These are phyloP conservation scores for Andrena bicolor DNA, from an alignment of 2,888 invertebrate species.

Conservation along the genomic window DNA sequence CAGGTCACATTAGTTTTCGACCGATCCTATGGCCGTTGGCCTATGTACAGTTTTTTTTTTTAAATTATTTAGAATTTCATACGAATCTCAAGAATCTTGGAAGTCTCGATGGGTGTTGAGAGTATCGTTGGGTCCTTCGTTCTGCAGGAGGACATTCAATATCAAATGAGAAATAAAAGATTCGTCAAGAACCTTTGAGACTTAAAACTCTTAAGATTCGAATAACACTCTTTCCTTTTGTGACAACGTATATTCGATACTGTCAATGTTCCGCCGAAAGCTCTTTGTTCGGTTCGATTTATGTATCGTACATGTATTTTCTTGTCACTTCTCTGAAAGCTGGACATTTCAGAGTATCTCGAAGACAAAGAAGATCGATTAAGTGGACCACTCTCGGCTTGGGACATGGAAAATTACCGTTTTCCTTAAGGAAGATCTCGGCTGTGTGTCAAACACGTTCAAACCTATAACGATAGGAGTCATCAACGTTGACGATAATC, in stretches of 20 bases:
- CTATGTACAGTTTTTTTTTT: conserved; percentile 50
- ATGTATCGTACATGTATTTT: neutral
- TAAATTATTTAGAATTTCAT: too few species aligned
- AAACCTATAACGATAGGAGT: conserved; percentile 53
- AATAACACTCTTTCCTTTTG: too few species aligned
- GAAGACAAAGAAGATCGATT: conserved; percentile 9
- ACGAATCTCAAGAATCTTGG: too few species aligned
- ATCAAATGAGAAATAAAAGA: too few species aligned
- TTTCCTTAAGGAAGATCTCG: conserved; percentile 37
- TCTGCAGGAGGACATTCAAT: too few species aligned
- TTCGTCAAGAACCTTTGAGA: too few species aligned
- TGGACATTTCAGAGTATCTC: conserved; percentile 2
- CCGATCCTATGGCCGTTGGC: conserved; percentile 56
- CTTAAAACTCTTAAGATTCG: too few species aligned
- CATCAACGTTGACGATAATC: conserved; percentile 38
- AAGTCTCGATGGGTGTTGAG: too few species aligned
- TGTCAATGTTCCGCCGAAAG: neutral
- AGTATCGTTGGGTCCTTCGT: too few species aligned
- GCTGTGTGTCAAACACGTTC: conserved; percentile 55
- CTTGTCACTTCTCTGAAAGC: neutral
- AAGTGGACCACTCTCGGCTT: neutral
- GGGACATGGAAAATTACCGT: conserved; percentile 57
- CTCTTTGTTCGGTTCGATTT: neutral
- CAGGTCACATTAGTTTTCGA: conserved; percentile 67
- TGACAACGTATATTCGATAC: conserved; percentile 6